phyloP scores from a whole-genome alignment of 92 coral and sea anemone genomes.

The Zoanthus sociatus region DNA sequence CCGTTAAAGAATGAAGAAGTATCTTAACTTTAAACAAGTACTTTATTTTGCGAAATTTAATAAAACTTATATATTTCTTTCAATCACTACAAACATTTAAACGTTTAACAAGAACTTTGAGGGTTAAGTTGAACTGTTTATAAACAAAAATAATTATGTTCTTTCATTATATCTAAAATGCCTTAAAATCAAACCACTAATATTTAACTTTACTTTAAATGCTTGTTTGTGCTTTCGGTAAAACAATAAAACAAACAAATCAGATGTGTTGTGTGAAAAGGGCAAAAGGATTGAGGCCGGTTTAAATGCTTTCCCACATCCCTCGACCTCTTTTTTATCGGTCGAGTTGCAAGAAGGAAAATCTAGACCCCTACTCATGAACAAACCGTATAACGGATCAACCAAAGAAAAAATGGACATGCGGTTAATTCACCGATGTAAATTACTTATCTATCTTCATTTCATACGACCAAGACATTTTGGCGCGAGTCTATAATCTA shows the following conservation, averaged over 20 bases:
- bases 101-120: background rate
- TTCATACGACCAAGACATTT: background rate
- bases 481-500: constrained; percentile 33
- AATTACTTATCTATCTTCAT: background rate
- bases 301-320: constrained; percentile 5
- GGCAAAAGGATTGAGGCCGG: background rate
- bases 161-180: background rate
- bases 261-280: constrained; percentile 7
- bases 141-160: background rate
- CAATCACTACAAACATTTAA: background rate
- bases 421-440: constrained; percentile 11
- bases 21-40: background rate
- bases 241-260: constrained; percentile 32
- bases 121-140: background rate
- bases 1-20: background rate
- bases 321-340: background rate
- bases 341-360: background rate
- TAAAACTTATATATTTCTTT: background rate
- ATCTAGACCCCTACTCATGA: background rate
- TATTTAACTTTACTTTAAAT: constrained; percentile 6
- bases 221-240: constrained; percentile 16
- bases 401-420: constrained; percentile 2
- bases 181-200: constrained; percentile 1
- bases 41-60: background rate
- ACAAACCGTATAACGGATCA: constrained; percentile 7